These are phyloP conservation scores for Crotophaga sulcirostris DNA, from an alignment of 2,113 vertebrate genomes.

Conservation along the genomic window DNA sequence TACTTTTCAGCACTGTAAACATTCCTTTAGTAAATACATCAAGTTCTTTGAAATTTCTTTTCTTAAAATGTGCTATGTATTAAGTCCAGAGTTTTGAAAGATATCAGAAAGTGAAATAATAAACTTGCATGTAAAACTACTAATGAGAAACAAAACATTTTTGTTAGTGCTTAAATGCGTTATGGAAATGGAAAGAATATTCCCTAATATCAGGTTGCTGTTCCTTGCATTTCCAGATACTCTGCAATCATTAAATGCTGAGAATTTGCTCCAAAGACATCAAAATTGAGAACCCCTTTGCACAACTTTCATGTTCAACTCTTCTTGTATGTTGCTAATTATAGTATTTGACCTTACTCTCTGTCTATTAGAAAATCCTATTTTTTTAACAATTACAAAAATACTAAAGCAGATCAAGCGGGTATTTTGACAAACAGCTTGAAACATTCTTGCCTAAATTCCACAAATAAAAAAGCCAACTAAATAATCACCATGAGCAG, in stretches of 20 bases:
- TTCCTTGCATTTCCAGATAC: not conserved
- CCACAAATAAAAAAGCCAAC: constrained; percentile 69
- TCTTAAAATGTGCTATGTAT: not conserved
- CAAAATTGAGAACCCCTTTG: constrained; percentile 62
- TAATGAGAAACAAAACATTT: not conserved
- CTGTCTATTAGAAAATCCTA: constrained; percentile 72
- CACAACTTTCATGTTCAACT: constrained; percentile 65
- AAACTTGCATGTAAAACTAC: not conserved
- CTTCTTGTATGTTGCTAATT: constrained; percentile 69
- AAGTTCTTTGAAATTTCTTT: not conserved
- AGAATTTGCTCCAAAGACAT: constrained; percentile 56
- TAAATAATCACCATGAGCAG: constrained; percentile 72
- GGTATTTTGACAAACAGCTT: constrained; percentile 77
- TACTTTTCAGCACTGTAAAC: not conserved
- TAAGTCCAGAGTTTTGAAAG: not conserved
- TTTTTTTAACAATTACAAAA: constrained; percentile 73
- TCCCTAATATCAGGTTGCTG: constrained; percentile 16
- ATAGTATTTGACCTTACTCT: constrained; percentile 72
- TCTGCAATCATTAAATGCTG: constrained; percentile 48
- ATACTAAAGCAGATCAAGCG: constrained; percentile 68
- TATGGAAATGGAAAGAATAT: not conserved
- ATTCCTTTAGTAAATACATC: not conserved
- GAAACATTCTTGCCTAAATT: constrained; percentile 76
- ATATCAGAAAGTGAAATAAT: not conserved
- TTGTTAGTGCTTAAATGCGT: not conserved